Evolutionary conservation across 1,140 invertebrate genomes (phyloP).

Genomic region (Magallana gigas): DNA sequence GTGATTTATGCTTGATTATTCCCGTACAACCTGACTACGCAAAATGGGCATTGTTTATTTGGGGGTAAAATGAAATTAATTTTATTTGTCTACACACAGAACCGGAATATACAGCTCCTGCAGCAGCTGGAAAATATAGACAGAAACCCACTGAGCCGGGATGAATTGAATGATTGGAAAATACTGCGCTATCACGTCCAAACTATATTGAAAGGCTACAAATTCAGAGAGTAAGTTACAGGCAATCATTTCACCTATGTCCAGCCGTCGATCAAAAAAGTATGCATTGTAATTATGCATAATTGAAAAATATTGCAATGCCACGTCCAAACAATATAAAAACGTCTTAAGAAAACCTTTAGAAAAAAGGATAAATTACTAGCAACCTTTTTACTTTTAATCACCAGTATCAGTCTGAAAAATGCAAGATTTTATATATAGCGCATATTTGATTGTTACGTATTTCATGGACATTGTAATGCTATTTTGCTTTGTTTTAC

Average conservation of each 20-base stretch:
- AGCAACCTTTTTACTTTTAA: too few species aligned
- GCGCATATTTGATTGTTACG: too few species aligned
- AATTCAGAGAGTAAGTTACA: constrained; percentile 61
- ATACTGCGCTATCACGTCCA: constrained; percentile 60
- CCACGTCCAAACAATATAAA: background rate
- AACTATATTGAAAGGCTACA: constrained; percentile 61
- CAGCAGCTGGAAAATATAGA: constrained; percentile 42
- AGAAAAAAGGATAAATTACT: background rate
- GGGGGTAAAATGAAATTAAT: too few species aligned
- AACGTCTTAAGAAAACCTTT: background rate
- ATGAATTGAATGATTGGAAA: constrained; percentile 49
- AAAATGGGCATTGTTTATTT: too few species aligned
- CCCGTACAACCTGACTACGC: too few species aligned
- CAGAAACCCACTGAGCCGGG: constrained; percentile 34
- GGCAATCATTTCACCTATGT: too few species aligned
- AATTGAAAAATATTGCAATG: background rate
- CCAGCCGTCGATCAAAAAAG: too few species aligned
- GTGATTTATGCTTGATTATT: too few species aligned
- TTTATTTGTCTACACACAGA: constrained; percentile 41
- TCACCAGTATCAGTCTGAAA: too few species aligned
- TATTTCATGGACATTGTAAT: too few species aligned
- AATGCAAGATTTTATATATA: too few species aligned
- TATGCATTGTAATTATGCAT: too few species aligned
- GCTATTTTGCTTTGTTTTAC: background rate
- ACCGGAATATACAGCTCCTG: constrained; percentile 48